phyloP scores from a whole-genome alignment of 2,888 invertebrate species.

The Dryobotodes eremita region DNA sequence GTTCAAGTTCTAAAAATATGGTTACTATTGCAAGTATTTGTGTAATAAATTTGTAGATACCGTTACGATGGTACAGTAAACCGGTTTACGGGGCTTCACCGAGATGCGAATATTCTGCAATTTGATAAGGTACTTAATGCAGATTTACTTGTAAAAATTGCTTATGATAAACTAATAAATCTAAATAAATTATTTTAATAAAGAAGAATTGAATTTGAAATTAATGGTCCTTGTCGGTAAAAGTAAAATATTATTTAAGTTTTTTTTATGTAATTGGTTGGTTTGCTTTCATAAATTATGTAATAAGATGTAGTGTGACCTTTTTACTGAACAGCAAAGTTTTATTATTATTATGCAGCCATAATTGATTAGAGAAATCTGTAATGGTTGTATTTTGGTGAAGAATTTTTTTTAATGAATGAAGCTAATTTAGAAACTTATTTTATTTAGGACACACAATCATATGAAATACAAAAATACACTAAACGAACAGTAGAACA shows the following conservation, averaged over 20 bases:
- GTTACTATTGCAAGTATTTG: neutral
- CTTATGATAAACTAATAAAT: too few species aligned
- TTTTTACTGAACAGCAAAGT: neutral
- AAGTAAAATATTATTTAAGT: neutral
- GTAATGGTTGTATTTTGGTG: neutral
- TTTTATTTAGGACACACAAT: too few species aligned
- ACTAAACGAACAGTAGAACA: too few species aligned
- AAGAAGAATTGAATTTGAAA: neutral
- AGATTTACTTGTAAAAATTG: neutral
- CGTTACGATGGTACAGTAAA: neutral
- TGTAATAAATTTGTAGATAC: neutral
- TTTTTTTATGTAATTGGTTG: neutral
- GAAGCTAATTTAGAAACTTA: too few species aligned
- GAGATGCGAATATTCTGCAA: constrained; percentile 52
- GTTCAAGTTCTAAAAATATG: neutral
- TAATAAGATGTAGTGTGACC: neutral
- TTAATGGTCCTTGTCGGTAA: neutral
- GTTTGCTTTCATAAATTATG: neutral
- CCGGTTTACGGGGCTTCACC: constrained; percentile 64
- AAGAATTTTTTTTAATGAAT: too few species aligned
- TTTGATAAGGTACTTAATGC: neutral
- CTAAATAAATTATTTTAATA: neutral
- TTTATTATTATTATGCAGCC: neutral
- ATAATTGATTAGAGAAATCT: neutral
- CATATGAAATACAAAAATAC: too few species aligned